Conservation (phyloP, 2,888 invertebrate species). For the Volucella bombylans region DNA sequence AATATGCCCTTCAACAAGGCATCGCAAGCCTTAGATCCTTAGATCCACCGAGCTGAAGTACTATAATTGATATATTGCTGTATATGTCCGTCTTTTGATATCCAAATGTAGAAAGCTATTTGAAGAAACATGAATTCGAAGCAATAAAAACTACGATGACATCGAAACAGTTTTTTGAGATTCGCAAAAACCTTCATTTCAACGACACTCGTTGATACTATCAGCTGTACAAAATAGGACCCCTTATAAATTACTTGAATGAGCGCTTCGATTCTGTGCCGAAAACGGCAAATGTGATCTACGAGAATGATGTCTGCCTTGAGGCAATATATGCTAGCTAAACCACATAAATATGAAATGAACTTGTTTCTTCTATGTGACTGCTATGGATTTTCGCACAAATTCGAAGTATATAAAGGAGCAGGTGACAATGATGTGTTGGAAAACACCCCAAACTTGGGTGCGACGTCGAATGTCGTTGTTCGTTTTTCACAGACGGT, state of each 20-base stretch:
- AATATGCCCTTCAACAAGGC: neutral
- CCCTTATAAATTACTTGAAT: neutral
- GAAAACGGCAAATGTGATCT: conserved; percentile 2
- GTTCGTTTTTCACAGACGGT: neutral
- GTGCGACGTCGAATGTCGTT: neutral
- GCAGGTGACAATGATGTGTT: neutral
- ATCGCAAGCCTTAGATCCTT: neutral
- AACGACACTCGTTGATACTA: conserved; percentile 6
- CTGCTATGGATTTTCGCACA: neutral
- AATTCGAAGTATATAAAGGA: neutral
- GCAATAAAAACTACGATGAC: too few species aligned
- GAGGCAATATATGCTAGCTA: neutral
- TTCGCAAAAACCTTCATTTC: too few species aligned
- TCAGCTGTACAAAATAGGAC: conserved; percentile 10
- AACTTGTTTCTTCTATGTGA: neutral
- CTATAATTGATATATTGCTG: too few species aligned
- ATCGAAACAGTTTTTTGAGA: too few species aligned
- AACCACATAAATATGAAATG: neutral
- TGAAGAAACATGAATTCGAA: too few species aligned
- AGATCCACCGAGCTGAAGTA: too few species aligned
- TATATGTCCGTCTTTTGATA: too few species aligned
- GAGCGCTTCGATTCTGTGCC: conserved; percentile 9
- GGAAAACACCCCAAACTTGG: conserved; percentile 6
- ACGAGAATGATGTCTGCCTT: conserved; percentile 3
- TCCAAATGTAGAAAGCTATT: too few species aligned